Evolutionary conservation across 23 tunicate genomes (phyloP).

Genomic region (Ciona savignyi): DNA sequence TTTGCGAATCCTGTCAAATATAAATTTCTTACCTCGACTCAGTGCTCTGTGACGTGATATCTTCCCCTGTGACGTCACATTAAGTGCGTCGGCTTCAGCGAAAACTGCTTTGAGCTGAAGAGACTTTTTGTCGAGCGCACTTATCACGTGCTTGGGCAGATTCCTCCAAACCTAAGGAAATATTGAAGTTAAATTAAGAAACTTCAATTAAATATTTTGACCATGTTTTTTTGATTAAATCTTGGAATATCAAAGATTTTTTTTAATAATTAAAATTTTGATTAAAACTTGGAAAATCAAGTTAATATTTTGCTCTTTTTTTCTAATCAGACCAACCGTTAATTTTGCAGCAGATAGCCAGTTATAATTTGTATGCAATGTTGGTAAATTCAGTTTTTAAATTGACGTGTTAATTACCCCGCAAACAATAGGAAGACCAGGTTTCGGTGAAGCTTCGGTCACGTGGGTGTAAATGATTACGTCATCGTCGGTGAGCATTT

Average conservation of each 20-base stretch:
- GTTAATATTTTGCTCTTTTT: too few relatives aligned
- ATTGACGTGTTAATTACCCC: too few relatives aligned
- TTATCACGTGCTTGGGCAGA: slow-evolving; percentile 34
- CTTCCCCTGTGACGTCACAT: slow-evolving; percentile 10
- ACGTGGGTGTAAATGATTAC: slow-evolving; percentile 16
- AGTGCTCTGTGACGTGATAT: slow-evolving; percentile 25
- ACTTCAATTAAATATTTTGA: not conserved
- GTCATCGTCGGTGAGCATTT: slow-evolving; percentile 17
- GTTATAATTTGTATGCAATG: too few relatives aligned
- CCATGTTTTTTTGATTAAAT: too few relatives aligned
- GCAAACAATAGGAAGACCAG: slow-evolving; percentile 26
- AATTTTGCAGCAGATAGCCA: too few relatives aligned
- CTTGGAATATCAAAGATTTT: too few relatives aligned
- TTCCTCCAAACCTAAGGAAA: slow-evolving; percentile 59
- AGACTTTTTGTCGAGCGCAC: slow-evolving; percentile 17
- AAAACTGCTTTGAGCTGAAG: slow-evolving; percentile 16
- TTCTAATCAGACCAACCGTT: too few relatives aligned
- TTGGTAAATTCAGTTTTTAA: too few relatives aligned
- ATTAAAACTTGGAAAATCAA: too few relatives aligned
- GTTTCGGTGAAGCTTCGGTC: slow-evolving; percentile 12
- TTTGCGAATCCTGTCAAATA: too few relatives aligned
- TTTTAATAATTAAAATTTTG: too few relatives aligned
- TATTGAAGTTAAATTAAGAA: not conserved
- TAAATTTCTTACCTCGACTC: slow-evolving; percentile 13
- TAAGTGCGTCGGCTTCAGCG: not conserved